These are phyloP conservation scores for Catalaphyllia jardinei DNA, from an alignment of 64 coral and sea anemone species.

Conservation along the genomic window DNA sequence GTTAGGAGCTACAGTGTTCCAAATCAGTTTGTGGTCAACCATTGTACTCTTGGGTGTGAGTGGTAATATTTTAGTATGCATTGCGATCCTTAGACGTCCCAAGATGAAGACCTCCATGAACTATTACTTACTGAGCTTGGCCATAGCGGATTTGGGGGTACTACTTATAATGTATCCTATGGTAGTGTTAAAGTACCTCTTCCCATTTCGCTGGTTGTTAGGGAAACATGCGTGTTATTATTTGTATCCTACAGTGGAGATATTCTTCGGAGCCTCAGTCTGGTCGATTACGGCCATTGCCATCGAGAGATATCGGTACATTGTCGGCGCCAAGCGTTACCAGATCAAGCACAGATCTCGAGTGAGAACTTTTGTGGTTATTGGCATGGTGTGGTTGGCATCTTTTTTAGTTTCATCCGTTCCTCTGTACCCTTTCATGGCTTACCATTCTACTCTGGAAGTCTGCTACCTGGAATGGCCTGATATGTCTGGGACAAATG, in stretches of 20 bases:
- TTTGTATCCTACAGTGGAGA: slow-evolving; percentile 36
- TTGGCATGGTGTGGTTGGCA: slow-evolving; percentile 36
- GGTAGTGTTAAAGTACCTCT: not conserved
- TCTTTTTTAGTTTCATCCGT: slow-evolving; percentile 42
- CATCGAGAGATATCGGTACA: slow-evolving; percentile 53
- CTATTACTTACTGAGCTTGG: slow-evolving; percentile 31
- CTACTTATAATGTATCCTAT: slow-evolving; percentile 40
- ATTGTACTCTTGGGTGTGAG: slow-evolving; percentile 35
- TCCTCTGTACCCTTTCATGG: slow-evolving; percentile 39
- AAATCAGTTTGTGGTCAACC: not conserved
- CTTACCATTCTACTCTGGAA: not conserved
- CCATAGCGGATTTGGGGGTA: slow-evolving; percentile 44
- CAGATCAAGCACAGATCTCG: not conserved
- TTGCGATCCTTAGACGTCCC: slow-evolving; percentile 15
- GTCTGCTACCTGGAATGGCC: not conserved
- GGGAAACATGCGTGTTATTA: slow-evolving; percentile 19
- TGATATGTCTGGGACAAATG: not conserved
- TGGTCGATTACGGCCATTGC: slow-evolving; percentile 65
- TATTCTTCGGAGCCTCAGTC: slow-evolving; percentile 56
- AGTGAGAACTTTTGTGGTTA: slow-evolving; percentile 1
- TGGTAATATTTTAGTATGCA: slow-evolving; percentile 34
- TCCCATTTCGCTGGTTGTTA: slow-evolving; percentile 9
- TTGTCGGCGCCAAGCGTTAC: slow-evolving; percentile 8
- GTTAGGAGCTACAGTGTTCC: slow-evolving; percentile 1
- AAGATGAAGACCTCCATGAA: slow-evolving; percentile 57